These are phyloP conservation scores for Heliconius aoede DNA, from an alignment of 2,888 invertebrate species.

Conservation along the genomic window DNA sequence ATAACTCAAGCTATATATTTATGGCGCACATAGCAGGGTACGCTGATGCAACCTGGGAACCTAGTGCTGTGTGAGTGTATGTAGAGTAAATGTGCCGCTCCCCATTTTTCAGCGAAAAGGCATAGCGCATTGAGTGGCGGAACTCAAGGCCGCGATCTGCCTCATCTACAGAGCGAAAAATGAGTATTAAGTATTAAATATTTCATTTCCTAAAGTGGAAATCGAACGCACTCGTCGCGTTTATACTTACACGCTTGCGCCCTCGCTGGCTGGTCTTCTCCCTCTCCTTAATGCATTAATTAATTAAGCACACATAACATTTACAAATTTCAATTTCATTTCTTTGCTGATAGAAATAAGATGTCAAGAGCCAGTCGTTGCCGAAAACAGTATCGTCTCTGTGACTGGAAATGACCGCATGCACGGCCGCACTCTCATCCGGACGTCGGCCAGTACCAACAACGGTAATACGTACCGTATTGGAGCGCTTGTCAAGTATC, in stretches of 20 bases:
- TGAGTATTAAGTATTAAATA: too few species aligned
- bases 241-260: too few species aligned
- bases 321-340: not conserved
- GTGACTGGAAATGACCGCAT: constrained; percentile 95
- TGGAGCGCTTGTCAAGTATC: constrained; percentile 93
- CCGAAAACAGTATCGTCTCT: constrained; percentile 93
- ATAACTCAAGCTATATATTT: too few species aligned
- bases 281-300: too few species aligned
- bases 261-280: too few species aligned
- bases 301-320: not conserved
- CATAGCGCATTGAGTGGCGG: not conserved
- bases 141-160: not conserved
- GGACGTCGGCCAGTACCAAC: constrained; percentile 87
- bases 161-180: not conserved
- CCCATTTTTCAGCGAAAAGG: not conserved
- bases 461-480: constrained; percentile 92
- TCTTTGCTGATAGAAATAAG: constrained; percentile 88
- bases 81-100: too few species aligned
- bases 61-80: too few species aligned
- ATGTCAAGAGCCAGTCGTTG: constrained; percentile 91
- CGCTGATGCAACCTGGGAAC: not conserved
- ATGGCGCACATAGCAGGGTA: not conserved
- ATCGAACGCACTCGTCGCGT: too few species aligned
- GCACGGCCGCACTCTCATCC: constrained; percentile 92
- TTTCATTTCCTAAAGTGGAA: too few species aligned